phyloP scores from a whole-genome alignment of 2,888 invertebrate species.

The Phorcus lineatus region DNA sequence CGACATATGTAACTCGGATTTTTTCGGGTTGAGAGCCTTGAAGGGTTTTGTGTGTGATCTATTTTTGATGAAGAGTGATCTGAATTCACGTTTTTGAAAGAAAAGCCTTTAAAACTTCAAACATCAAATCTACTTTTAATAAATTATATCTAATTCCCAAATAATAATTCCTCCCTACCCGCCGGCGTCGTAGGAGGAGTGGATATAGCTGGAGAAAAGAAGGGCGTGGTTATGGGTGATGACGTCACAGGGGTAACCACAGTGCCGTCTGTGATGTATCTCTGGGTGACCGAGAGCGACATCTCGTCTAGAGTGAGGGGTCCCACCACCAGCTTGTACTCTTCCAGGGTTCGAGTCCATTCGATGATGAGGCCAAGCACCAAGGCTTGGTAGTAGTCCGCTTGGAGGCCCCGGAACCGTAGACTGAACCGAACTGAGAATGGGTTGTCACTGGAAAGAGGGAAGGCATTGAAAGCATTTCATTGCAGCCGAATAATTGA shows the following conservation, averaged over 20 bases:
- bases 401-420: constrained; percentile 54
- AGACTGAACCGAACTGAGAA: constrained; percentile 52
- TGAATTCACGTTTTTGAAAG: too few relatives aligned
- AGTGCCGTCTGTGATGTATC: constrained; percentile 10
- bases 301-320: constrained; percentile 37
- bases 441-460: constrained; percentile 48
- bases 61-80: too few relatives aligned
- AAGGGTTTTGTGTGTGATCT: too few relatives aligned
- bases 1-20: too few relatives aligned
- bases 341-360: constrained; percentile 16
- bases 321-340: constrained; percentile 31
- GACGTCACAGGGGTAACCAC: constrained; percentile 4
- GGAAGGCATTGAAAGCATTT: neutral
- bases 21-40: too few relatives aligned
- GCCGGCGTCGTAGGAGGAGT: neutral
- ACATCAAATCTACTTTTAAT: too few relatives aligned
- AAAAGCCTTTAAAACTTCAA: too few relatives aligned
- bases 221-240: neutral
- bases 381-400: constrained; percentile 22
- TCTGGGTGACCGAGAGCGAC: constrained; percentile 36
- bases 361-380: constrained; percentile 40
- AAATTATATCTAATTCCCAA: too few relatives aligned
- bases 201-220: neutral
- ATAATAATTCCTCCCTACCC: neutral
- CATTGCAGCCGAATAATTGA: too few relatives aligned